These are phyloP conservation scores for Mythimna impura DNA, from an alignment of 2,888 invertebrate genomes.

Conservation along the genomic window DNA sequence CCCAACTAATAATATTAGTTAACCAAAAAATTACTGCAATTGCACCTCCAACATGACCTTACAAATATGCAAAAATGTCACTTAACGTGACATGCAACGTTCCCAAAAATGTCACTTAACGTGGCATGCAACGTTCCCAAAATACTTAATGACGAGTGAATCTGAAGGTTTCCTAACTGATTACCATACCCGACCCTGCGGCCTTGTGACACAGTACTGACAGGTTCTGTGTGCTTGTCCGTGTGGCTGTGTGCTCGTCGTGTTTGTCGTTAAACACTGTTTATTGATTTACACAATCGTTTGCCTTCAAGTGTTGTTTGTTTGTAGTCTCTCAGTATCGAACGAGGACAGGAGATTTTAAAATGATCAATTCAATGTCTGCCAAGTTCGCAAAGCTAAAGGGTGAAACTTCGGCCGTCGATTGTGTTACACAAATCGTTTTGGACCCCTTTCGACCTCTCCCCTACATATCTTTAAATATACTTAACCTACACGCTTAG, in stretches of 20 bases:
- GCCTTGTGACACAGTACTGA: slow-evolving; percentile 53
- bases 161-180: slow-evolving; percentile 35
- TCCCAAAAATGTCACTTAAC: slow-evolving; percentile 27
- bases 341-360: slow-evolving; percentile 1
- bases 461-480: too few relatives aligned
- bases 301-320: slow-evolving; percentile 42
- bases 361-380: background rate
- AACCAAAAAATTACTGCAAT: background rate
- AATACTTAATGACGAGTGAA: slow-evolving; percentile 28
- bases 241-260: slow-evolving; percentile 33
- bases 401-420: too few relatives aligned
- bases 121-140: slow-evolving; percentile 9
- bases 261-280: slow-evolving; percentile 47
- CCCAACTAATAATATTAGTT: background rate
- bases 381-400: too few relatives aligned
- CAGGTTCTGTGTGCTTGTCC: slow-evolving; percentile 34
- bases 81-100: background rate
- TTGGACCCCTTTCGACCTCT: too few relatives aligned
- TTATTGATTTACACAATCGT: slow-evolving; percentile 58
- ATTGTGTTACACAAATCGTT: too few relatives aligned
- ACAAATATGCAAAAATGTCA: slow-evolving; percentile 7
- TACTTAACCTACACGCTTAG: too few relatives aligned
- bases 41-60: slow-evolving; percentile 2
- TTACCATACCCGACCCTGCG: slow-evolving; percentile 56
- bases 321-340: slow-evolving; percentile 23